Evolutionary conservation across 2,888 invertebrate genomes (phyloP).

Genomic region (Bombylius discolor): DNA sequence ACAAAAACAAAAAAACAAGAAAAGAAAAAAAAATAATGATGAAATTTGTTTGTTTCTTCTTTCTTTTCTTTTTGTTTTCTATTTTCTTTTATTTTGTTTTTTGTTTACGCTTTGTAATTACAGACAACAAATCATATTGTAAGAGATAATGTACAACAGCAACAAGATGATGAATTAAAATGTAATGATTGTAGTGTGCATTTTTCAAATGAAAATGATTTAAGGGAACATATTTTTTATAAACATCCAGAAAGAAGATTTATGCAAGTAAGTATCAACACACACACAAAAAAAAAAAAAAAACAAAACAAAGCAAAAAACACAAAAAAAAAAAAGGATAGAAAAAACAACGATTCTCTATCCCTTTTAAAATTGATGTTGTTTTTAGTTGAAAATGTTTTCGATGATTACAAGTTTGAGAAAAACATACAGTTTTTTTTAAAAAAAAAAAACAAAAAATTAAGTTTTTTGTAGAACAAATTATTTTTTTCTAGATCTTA

Average conservation of each 20-base stretch:
- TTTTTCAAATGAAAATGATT: slow-evolving; percentile 18
- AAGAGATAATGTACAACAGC: neutral
- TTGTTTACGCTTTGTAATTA: neutral
- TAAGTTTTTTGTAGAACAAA: too few species aligned
- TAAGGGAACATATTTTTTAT: slow-evolving; percentile 19
- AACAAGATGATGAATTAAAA: slow-evolving; percentile 15
- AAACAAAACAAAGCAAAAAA: too few species aligned
- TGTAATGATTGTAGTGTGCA: slow-evolving; percentile 18
- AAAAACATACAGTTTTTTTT: too few species aligned
- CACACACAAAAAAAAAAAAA: too few species aligned
- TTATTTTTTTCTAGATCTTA: too few species aligned
- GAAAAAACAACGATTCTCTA: too few species aligned
- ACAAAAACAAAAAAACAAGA: too few species aligned
- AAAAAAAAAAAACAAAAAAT: too few species aligned
- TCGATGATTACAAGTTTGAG: too few species aligned
- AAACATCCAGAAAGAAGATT: slow-evolving; percentile 19
- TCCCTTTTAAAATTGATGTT: too few species aligned
- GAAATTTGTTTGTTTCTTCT: neutral
- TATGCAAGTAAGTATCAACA: slow-evolving; percentile 16
- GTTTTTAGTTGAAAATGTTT: too few species aligned
- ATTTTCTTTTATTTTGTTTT: neutral
- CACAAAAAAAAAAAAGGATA: too few species aligned
- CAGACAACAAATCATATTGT: neutral
- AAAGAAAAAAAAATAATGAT: neutral
- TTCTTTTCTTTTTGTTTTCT: neutral